A percentile compares a stretch with the other conserved stretches of the same genome.
Evolutionary conservation across 2,888 invertebrate species (phyloP).

Genomic region (Dicroscelio sp.): DNA sequence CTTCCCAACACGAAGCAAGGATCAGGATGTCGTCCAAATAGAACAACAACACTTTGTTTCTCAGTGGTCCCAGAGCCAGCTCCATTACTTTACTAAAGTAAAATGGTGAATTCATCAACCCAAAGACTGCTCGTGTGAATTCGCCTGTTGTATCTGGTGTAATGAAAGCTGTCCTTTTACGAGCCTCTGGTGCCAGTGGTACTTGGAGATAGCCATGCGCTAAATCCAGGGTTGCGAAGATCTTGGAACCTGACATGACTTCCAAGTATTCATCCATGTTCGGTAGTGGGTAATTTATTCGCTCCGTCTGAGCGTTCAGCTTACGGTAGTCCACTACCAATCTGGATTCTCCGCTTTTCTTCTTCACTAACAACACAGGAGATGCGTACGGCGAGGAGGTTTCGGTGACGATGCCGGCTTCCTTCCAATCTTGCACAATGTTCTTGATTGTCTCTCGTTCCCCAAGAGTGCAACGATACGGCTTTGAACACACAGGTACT

Average conservation of each 20-base stretch:
- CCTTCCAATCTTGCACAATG: constrained; percentile 27
- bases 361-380: constrained; percentile 44
- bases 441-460: constrained; percentile 40
- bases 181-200: not conserved
- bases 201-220: constrained; percentile 13
- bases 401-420: constrained; percentile 33
- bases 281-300: constrained; percentile 10
- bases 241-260: not conserved
- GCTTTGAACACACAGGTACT: constrained; percentile 33
- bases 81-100: constrained; percentile 18
- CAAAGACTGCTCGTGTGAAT: constrained; percentile 14
- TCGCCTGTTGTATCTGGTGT: constrained; percentile 12
- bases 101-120: not conserved
- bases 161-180: constrained; percentile 11
- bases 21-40: constrained; percentile 7
- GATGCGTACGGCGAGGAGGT: constrained; percentile 46
- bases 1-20: not conserved
- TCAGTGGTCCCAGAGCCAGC: not conserved
- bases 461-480: constrained; percentile 37
- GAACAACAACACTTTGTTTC: not conserved
- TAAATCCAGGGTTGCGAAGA: constrained; percentile 9
- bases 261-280: constrained; percentile 17
- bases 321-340: constrained; percentile 14
- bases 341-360: constrained; percentile 3
- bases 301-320: not conserved